Conservation (phyloP, 2,888 invertebrate genomes). For the Acheta domesticus region DNA sequence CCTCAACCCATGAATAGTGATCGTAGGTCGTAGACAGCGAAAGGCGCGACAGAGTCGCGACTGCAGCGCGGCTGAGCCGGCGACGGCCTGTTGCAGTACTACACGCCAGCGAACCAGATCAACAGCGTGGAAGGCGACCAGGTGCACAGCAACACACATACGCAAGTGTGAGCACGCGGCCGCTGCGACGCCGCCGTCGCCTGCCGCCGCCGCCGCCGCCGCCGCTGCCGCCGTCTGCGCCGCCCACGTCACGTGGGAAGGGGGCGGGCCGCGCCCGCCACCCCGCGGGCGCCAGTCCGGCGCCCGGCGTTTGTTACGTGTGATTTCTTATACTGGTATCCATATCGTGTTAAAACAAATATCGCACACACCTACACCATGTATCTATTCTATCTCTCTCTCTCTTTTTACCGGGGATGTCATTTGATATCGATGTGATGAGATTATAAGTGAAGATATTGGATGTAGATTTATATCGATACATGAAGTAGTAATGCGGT, state of each 20-base stretch:
- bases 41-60: not conserved
- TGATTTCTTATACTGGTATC: constrained; percentile 19
- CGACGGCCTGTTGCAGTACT: constrained; percentile 64
- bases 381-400: constrained; percentile 1
- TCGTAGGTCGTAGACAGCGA: too few relatives aligned
- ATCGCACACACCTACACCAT: not conserved
- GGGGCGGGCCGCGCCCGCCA: constrained; percentile 35
- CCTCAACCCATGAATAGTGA: too few relatives aligned
- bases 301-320: constrained; percentile 20
- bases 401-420: constrained; percentile 6
- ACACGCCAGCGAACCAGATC: constrained; percentile 76
- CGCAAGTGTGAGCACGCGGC: constrained; percentile 70
- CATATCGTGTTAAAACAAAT: not conserved
- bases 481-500: not conserved
- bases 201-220: constrained; percentile 43
- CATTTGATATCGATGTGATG: not conserved
- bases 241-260: not conserved
- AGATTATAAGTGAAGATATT: not conserved
- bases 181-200: constrained; percentile 41
- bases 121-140: constrained; percentile 67
- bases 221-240: constrained; percentile 42
- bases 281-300: constrained; percentile 24
- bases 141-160: constrained; percentile 79
- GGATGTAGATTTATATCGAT: not conserved
- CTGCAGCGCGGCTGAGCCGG: constrained; percentile 18